Evolutionary conservation across 2,113 vertebrate species (phyloP).

Genomic region (Electrona antarctica): DNA sequence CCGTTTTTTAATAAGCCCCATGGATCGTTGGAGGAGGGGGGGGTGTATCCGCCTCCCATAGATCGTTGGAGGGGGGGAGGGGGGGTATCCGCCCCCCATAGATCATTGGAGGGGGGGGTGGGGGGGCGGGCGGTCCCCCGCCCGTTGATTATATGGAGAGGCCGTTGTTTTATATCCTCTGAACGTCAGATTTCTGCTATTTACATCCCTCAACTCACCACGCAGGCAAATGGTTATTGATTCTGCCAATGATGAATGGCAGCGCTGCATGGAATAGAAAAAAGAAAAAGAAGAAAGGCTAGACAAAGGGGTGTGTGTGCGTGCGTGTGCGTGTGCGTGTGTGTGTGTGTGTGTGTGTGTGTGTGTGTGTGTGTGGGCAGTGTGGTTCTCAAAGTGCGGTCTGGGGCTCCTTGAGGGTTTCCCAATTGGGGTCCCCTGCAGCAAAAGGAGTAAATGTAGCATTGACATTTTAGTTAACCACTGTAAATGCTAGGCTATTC

Average conservation of each 20-base stretch:
- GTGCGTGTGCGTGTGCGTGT: too few relatives aligned
- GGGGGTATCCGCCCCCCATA: background rate
- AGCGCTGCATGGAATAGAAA: conserved; percentile 56
- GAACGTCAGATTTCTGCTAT: conserved; percentile 76
- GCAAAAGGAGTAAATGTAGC: background rate
- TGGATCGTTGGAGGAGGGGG: too few relatives aligned
- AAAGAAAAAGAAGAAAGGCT: conserved; percentile 47
- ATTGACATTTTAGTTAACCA: background rate
- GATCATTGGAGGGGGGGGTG: too few relatives aligned
- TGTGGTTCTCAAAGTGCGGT: too few relatives aligned
- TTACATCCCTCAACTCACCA: conserved; percentile 69
- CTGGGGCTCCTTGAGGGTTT: too few relatives aligned
- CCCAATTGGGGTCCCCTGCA: too few relatives aligned
- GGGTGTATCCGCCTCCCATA: background rate
- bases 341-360: too few relatives aligned
- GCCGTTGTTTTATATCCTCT: conserved; percentile 75
- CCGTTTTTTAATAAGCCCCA: too few relatives aligned
- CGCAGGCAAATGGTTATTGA: conserved; percentile 70
- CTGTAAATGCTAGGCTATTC: background rate
- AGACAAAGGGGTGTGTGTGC: background rate
- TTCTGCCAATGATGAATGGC: conserved; percentile 64
- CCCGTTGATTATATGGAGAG: conserved; percentile 76
- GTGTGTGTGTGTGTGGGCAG: too few relatives aligned
- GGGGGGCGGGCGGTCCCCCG: conserved; percentile 67
- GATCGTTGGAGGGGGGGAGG: background rate